Evolutionary conservation across 2,113 vertebrate species (phyloP).

Genomic region (Struthidea cinerea): DNA sequence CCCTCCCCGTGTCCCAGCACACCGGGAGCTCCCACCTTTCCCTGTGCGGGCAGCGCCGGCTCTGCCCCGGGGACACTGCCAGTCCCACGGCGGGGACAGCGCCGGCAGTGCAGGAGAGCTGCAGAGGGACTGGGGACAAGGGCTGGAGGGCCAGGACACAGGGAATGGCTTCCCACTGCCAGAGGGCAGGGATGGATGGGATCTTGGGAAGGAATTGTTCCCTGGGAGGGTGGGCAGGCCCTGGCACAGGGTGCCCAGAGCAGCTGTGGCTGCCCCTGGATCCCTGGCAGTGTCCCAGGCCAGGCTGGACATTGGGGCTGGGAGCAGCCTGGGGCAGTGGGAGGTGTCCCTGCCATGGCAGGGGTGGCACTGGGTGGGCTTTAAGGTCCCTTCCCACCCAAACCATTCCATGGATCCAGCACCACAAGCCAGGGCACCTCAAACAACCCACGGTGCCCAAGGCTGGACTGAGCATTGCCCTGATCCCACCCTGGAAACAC

Average conservation of each 20-base stretch:
- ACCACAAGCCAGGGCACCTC: background rate
- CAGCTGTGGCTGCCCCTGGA: background rate
- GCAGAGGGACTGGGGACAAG: background rate
- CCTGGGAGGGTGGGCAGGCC: rapidly evolving
- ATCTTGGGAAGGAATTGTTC: background rate
- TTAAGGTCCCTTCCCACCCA: rapidly evolving
- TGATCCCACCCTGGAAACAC: background rate
- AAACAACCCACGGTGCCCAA: rapidly evolving
- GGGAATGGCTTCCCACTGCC: background rate
- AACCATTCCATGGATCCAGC: background rate
- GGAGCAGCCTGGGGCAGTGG: background rate
- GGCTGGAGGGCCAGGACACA: background rate
- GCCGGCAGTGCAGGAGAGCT: background rate
- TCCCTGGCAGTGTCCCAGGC: background rate
- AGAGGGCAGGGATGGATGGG: background rate
- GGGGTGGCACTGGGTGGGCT: rapidly evolving
- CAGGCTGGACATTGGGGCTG: rapidly evolving
- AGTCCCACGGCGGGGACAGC: rapidly evolving
- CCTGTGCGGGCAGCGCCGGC: background rate
- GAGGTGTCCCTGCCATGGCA: background rate
- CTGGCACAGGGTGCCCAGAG: background rate
- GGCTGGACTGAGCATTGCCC: background rate
- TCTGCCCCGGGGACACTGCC: background rate
- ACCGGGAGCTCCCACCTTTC: background rate
- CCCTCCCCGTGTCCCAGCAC: background rate